These are phyloP conservation scores for Caenorhabditis brenneri DNA, from an alignment of 1,140 invertebrate species.

Conservation along the genomic window DNA sequence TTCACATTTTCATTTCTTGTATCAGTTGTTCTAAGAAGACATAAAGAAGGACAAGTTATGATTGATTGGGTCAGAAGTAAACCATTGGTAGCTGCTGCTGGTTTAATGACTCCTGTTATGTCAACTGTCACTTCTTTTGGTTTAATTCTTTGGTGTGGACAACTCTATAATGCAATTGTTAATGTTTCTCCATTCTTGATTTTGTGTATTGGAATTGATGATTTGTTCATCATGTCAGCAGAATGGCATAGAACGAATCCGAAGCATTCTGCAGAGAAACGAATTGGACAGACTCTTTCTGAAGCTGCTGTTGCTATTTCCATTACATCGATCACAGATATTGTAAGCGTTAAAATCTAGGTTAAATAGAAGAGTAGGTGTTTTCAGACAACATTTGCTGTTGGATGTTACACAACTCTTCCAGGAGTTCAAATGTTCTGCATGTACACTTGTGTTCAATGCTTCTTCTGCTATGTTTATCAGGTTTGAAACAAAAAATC, in stretches of 20 bases:
- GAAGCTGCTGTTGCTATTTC: conserved; percentile 74
- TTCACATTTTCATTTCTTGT: conserved; percentile 67
- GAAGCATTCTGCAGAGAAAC: conserved; percentile 55
- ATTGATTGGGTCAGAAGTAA: conserved; percentile 85
- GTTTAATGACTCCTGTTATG: conserved; percentile 84
- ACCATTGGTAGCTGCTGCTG: conserved; percentile 85
- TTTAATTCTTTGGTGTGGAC: conserved; percentile 84
- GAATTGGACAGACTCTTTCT: conserved; percentile 71
- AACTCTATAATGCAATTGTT: conserved; percentile 92
- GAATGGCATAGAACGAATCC: conserved; percentile 71
- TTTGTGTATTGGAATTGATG: conserved; percentile 78
- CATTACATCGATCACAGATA: conserved; percentile 74
- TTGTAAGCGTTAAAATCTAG: conserved; percentile 58
- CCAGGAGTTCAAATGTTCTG: conserved; percentile 73
- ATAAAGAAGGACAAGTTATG: conserved; percentile 69
- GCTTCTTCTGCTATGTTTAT: conserved; percentile 73
- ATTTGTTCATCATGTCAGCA: conserved; percentile 74
- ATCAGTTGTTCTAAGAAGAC: conserved; percentile 71
- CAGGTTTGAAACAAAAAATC: conserved; percentile 64
- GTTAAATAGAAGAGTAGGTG: background rate
- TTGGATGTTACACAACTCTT: conserved; percentile 72
- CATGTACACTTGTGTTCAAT: conserved; percentile 72
- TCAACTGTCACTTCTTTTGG: conserved; percentile 88
- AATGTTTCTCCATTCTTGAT: conserved; percentile 91
- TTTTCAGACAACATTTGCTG: conserved; percentile 72